Conservation (phyloP, 2,113 vertebrate genomes). For the Pachycephala philippinensis region DNA sequence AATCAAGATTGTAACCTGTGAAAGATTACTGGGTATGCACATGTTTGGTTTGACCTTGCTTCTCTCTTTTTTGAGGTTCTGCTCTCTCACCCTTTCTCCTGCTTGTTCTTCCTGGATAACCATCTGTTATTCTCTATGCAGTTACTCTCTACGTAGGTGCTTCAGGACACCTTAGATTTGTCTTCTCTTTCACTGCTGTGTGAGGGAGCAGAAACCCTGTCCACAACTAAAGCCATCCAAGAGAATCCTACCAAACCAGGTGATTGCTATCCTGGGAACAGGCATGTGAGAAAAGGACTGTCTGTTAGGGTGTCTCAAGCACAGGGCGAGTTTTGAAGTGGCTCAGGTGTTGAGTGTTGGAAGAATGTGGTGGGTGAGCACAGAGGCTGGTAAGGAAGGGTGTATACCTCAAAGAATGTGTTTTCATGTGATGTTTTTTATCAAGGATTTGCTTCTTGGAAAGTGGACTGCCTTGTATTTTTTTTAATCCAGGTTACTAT, state of each 20-base stretch:
- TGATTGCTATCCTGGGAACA: background rate
- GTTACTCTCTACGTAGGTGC: fast-evolving
- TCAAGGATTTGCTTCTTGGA: background rate
- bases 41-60: background rate
- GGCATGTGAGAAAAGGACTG: background rate
- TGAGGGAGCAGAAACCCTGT: background rate
- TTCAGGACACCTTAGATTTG: background rate
- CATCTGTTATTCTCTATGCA: background rate
- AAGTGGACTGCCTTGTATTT: background rate
- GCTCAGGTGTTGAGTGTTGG: background rate
- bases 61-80: background rate
- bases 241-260: background rate
- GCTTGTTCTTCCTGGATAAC: background rate
- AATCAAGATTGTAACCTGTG: background rate
- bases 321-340: background rate
- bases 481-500: background rate
- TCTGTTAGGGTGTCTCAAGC: background rate
- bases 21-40: background rate
- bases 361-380: background rate
- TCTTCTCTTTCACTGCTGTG: background rate
- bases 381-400: background rate
- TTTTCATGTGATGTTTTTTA: background rate
- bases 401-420: background rate
- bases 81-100: background rate
- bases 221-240: background rate